Base-by-base conservation (phyloP, 1,140 invertebrate genomes). In the Drosophila parvula region DNA sequence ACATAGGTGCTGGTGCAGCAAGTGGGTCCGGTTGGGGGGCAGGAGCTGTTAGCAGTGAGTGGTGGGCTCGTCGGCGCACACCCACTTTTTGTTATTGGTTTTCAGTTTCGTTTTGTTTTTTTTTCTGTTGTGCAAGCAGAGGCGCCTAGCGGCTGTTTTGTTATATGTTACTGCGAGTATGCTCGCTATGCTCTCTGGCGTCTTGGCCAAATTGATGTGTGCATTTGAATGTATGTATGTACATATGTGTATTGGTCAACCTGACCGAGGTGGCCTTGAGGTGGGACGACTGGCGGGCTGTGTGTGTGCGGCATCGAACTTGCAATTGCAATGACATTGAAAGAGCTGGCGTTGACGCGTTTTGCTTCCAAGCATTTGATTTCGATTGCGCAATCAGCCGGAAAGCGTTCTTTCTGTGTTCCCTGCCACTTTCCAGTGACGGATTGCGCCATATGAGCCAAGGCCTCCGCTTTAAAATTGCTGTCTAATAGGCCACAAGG, bases 321-420 rank as follows among this genome's bases (percentile, higher is more conserved):
- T 82, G 82, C 71, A 77, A 65, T 77, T 79, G 76, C 65, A 88
- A 78, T 88, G 83, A 83, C 83, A 86, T 88, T 89, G 83, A 86
- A 89, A 86, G 71, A 79, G 63, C 51, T 63, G 81, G 63, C 65
- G 69, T 47, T 59, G 78, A 80, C 79, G 71, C 63, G 78, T 45
- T 69, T 64, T 59, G 32, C 12, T 10, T 38, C 18, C n/a, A 36
- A 36, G 43, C 61, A 32, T 60, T 70, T 40, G 61, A 30, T 48
- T 62, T 64, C 38, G 44, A 82, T 86, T 86, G 79, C 63, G 76
- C 75, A 86, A 79, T 70, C 57, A 78, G 59, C 30, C 67, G 48
- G 61, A 62, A 63, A 73, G 59, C 36, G 50, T 36, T 59, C 34
- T 32, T 36, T 59, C 34, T 32, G 34, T 70, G 34, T 53, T 69